Evolutionary conservation across 2,888 invertebrate genomes (phyloP).

Genomic region (Nesidiocoris tenuis): DNA sequence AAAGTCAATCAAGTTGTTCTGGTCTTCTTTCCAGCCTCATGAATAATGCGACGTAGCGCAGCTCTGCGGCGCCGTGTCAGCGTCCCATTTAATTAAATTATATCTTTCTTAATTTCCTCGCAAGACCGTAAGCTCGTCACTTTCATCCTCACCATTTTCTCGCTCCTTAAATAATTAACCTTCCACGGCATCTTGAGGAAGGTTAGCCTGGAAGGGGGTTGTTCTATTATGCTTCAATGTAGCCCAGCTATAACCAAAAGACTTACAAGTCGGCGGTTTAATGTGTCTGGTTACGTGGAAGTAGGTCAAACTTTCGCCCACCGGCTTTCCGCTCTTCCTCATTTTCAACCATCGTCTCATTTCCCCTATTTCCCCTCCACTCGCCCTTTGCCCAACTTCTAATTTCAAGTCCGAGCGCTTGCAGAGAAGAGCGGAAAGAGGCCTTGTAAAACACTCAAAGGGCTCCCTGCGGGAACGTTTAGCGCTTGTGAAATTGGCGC

Average conservation of each 20-base stretch:
- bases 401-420: not conserved
- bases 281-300: conserved; percentile 15
- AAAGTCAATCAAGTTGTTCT: no score
- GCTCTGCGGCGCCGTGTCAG: not conserved
- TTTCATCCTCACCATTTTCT: not conserved
- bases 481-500: not conserved
- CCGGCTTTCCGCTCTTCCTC: conserved; percentile 1
- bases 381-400: not conserved
- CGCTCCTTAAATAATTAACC: not conserved
- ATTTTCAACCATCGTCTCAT: not conserved
- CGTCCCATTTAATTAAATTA: not conserved
- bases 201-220: not conserved
- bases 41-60: not conserved
- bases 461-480: not conserved
- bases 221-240: not conserved
- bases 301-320: conserved; percentile 20
- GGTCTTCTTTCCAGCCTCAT: no score
- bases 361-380: not conserved
- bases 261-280: conserved; percentile 28
- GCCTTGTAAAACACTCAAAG: not conserved
- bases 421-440: not conserved
- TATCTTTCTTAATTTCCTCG: not conserved
- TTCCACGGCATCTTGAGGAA: not conserved
- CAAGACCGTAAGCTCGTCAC: not conserved
- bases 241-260: not conserved